Evolutionary conservation across 2,797 vertebrate genomes (phyloP), one percentile per base, ranked within the genome.

Genomic region (Sebastes ruberrimus): DNA sequence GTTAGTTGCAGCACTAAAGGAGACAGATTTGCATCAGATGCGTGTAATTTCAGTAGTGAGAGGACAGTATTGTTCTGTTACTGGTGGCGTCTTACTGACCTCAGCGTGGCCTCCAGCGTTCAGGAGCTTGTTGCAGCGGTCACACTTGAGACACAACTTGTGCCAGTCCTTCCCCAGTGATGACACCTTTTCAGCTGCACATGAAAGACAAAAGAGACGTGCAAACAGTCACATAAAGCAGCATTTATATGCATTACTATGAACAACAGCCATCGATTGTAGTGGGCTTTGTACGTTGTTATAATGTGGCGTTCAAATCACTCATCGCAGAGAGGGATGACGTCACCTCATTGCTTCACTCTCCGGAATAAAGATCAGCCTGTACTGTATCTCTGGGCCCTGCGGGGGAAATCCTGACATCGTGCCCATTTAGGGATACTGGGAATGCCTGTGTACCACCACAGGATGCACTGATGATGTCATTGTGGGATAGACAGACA

Each of bases 91-190:
- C 22, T 33, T 35, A 91, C 95, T 95, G 86, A 99, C 98, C 98
- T 99, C 98, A 0, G 98, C 98, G 0, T 99, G 98, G 78, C 98
- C 97, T 0, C 98, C 98, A 0, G 98, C 92, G 0, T 96, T 98
- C 92, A 99, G 96, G 0, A 97, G 98, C 97, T 98, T 99, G 95
- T 94, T 98, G 93, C 98, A 99, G 82, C 97, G 97, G 89, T 98
- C 98, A 0, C 98, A 99, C 93, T 99, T 99, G 74, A 99, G 95
- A 84, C 98, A 99, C 92, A 99, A 95, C 90, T 98, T 99, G 95
- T 99, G 98, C 98, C 98, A 99, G 87, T 99, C 98, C 91, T 99
- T 99, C 52, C 98, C 98, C 93, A 99, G 94, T 4, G 98, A 99
- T 4, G 97, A 97, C 87, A 99, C 97, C 93, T 99, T 99, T 93